These are phyloP conservation scores for Cephalopachus bancanus DNA, from an alignment of 2,797 vertebrate genomes.

Conservation along the genomic window DNA sequence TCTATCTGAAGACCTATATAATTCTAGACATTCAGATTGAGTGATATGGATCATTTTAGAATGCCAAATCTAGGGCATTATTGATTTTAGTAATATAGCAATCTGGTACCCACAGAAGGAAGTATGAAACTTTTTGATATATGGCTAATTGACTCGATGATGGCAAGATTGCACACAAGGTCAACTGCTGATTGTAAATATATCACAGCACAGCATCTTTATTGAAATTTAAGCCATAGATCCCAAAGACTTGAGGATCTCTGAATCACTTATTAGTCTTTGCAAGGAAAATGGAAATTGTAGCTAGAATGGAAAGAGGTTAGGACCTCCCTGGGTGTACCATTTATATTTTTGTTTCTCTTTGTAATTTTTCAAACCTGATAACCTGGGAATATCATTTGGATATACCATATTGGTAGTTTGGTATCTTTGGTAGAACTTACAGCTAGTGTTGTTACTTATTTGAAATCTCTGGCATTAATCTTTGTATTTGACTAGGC, in stretches of 20 bases:
- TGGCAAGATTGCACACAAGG: neutral
- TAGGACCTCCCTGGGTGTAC: neutral
- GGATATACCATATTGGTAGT: neutral
- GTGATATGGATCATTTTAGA: slow-evolving; percentile 49
- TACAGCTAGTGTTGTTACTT: neutral
- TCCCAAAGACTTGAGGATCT: neutral
- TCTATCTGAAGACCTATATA: neutral
- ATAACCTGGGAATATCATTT: neutral
- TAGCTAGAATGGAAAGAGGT: neutral
- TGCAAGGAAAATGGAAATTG: neutral
- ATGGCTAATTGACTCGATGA: neutral
- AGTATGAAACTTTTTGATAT: neutral
- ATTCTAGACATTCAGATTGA: slow-evolving; percentile 10
- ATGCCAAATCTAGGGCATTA: neutral
- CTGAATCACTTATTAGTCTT: neutral
- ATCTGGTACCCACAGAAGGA: neutral
- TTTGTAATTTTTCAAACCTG: neutral
- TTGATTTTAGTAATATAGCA: neutral
- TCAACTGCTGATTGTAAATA: neutral
- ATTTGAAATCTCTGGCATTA: slow-evolving; percentile 22
- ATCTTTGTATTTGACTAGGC: neutral
- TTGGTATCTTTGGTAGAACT: neutral
- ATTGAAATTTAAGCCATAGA: neutral
- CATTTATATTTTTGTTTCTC: neutral
- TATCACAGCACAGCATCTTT: neutral